Base-by-base conservation (phyloP, 2,113 vertebrate genomes). In the Melanerpes formicivorus region DNA sequence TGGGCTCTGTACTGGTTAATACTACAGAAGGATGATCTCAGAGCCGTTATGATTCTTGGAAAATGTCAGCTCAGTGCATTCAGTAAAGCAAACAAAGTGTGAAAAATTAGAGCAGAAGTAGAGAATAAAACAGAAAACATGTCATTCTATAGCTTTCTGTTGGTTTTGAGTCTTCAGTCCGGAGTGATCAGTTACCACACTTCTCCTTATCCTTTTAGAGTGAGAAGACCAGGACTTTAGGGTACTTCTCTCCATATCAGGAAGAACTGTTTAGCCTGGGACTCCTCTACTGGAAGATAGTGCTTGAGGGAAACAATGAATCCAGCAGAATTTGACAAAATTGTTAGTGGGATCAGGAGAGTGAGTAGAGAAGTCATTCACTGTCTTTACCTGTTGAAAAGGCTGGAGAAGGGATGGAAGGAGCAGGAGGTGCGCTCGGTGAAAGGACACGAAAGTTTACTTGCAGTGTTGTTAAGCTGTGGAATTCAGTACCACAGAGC, bases 1-100 rank as follows among this genome's bases (percentile, higher is more conserved):
- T 21, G 52, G 71, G 60, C 42, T 85, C 84, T 87, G 44, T 65
- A 11, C 62, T 60, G 5, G 48, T 71, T 93, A 79, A 74, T 81
- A 59, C 74, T 90, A 50, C 55, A 80, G 75, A 70, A 83, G 29
- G 56, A 46, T 87, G 71, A 80, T 66, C 55, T 63, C 85, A 67
- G 79, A 93, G 81, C 79, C 80, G 79, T 83, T 91, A 66, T 1
- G 21, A 59, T 66, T 91, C 72, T 76, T 89, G 87, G 56, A 87
- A 93, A 95, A 91, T 83, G 79, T 90, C 91, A 87, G 64, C 66
- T 95, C 55, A 67, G 1, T 95, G 72, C 65, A 92, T 95, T 95
- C 90, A 90, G 67, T 52, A 76, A 89, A 84, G 67, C 84, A 90
- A 92, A 69, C 44, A 60, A 66, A 80, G 72, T 83, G 56, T 95